phyloP scores from a whole-genome alignment of 2,888 invertebrate genomes.

The Zeuzera pyrina region DNA sequence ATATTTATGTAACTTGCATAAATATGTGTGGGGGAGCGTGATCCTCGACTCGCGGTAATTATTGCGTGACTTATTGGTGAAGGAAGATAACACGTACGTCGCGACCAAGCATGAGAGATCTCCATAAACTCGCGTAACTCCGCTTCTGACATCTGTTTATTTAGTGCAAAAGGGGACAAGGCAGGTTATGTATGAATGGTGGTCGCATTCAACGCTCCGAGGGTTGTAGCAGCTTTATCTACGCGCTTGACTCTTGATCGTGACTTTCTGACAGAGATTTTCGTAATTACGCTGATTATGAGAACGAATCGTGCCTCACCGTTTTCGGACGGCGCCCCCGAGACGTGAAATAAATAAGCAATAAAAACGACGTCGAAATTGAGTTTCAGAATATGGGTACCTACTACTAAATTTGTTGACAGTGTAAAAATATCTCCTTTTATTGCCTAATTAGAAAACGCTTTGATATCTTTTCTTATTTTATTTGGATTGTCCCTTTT shows the following conservation, averaged over 20 bases:
- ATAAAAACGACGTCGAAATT: too few species aligned
- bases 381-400: too few species aligned
- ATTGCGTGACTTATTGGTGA: slow-evolving; percentile 70
- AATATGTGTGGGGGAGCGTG: slow-evolving; percentile 59
- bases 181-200: slow-evolving; percentile 33
- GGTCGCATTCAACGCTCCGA: slow-evolving; percentile 37
- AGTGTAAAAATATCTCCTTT: too few species aligned
- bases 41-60: slow-evolving; percentile 62
- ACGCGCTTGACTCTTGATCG: slow-evolving; percentile 59
- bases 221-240: slow-evolving; percentile 64
- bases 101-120: slow-evolving; percentile 8
- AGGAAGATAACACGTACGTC: slow-evolving; percentile 61
- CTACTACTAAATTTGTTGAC: too few species aligned
- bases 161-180: slow-evolving; percentile 11
- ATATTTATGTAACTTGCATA: slow-evolving; percentile 46
- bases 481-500: too few species aligned
- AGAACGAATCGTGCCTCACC: slow-evolving; percentile 41
- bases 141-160: slow-evolving; percentile 5
- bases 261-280: slow-evolving; percentile 66
- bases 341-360: slow-evolving; percentile 18
- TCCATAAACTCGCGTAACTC: slow-evolving; percentile 3
- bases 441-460: too few species aligned
- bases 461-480: too few species aligned
- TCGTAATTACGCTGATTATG: slow-evolving; percentile 66
- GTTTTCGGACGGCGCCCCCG: slow-evolving; percentile 23